phyloP scores from a whole-genome alignment of 2,888 invertebrate genomes.

The Trisateles emortualis region DNA sequence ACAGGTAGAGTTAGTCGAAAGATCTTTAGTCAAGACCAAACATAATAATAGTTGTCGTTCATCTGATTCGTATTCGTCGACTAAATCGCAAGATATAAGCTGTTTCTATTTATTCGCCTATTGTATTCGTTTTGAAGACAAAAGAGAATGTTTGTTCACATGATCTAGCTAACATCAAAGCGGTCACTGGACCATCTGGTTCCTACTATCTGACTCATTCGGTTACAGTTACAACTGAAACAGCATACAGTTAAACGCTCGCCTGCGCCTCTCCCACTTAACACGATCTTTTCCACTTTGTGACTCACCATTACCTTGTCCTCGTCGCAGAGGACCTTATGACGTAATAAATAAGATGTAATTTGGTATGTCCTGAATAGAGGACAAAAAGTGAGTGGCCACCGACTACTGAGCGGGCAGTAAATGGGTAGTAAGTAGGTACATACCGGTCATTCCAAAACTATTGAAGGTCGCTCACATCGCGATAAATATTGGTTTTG shows the following conservation, averaged over 20 bases:
- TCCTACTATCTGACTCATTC: slow-evolving; percentile 55
- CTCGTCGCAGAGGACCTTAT: slow-evolving; percentile 14
- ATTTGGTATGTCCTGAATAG: slow-evolving; percentile 13
- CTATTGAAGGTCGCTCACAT: slow-evolving; percentile 53
- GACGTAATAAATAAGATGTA: slow-evolving; percentile 14
- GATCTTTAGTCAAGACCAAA: too few relatives aligned
- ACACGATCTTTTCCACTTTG: slow-evolving; percentile 23
- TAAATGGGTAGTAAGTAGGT: too few relatives aligned
- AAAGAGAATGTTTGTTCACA: slow-evolving; percentile 1
- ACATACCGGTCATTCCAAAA: slow-evolving; percentile 55
- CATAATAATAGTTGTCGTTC: too few relatives aligned
- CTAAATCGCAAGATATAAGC: neutral
- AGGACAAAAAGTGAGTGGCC: slow-evolving; percentile 42
- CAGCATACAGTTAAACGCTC: slow-evolving; percentile 47
- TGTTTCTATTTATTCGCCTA: neutral
- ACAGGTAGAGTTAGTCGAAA: too few relatives aligned
- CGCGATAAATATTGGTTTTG: slow-evolving; percentile 6
- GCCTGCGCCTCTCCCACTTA: slow-evolving; percentile 8
- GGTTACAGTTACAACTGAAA: slow-evolving; percentile 50
- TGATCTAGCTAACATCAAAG: slow-evolving; percentile 31
- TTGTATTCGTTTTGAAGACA: neutral
- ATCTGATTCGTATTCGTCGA: neutral
- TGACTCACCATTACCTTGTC: slow-evolving; percentile 16
- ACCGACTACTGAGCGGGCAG: slow-evolving; percentile 25
- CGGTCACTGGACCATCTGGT: slow-evolving; percentile 44